Evolutionary conservation across 2,797 vertebrate genomes (phyloP).

Genomic region (Borostomias antarcticus): DNA sequence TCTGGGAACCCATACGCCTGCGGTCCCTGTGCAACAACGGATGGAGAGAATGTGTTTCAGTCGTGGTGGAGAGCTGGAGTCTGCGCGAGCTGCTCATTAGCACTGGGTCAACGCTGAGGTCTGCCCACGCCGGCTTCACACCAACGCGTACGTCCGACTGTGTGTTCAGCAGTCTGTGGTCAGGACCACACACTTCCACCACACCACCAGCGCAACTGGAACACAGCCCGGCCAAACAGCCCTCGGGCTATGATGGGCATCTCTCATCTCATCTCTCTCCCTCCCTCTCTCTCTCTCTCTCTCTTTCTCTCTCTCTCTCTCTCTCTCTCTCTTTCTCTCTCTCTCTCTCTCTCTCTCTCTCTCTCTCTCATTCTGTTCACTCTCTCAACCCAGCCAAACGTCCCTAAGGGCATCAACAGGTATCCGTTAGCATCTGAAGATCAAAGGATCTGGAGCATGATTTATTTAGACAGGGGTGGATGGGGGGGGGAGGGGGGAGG

Average conservation of each 20-base stretch:
- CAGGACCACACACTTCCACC: slow-evolving; percentile 54
- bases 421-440: slow-evolving; percentile 69
- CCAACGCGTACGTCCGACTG: slow-evolving; percentile 7
- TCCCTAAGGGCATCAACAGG: slow-evolving; percentile 1
- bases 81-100: too few relatives aligned
- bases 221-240: slow-evolving; percentile 46
- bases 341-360: slow-evolving; percentile 25
- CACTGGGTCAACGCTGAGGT: too few relatives aligned
- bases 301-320: slow-evolving; percentile 22
- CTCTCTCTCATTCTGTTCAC: slow-evolving; percentile 29
- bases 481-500: slow-evolving; percentile 18
- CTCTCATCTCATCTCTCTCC: neutral
- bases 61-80: neutral
- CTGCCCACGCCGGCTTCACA: too few relatives aligned
- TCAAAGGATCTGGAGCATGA: slow-evolving; percentile 71
- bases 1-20: too few relatives aligned
- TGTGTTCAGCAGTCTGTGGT: slow-evolving; percentile 40
- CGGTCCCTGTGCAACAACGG: slow-evolving; percentile 24
- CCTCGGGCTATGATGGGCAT: slow-evolving; percentile 42
- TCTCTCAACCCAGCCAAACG: neutral
- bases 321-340: slow-evolving; percentile 22
- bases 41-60: slow-evolving; percentile 27
- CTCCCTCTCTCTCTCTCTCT: slow-evolving; percentile 22
- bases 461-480: slow-evolving; percentile 57
- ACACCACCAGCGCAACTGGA: slow-evolving; percentile 25